Evolutionary conservation across 2,888 invertebrate genomes (phyloP).

Genomic region (Plemyria rubiginata): DNA sequence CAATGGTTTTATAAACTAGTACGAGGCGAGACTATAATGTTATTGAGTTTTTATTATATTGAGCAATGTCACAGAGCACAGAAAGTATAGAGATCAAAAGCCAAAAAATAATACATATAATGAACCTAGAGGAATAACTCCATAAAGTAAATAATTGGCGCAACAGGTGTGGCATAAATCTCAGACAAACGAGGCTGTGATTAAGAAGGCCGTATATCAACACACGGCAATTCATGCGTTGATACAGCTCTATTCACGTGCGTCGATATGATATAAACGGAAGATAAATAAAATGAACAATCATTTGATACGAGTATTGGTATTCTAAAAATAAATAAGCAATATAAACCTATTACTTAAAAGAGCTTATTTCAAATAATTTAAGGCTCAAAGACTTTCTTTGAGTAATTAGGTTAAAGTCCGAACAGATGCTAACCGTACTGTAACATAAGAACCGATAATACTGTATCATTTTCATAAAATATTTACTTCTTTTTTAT

Average conservation of each 20-base stretch:
- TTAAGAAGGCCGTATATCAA: conserved; percentile 78
- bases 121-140: conserved; percentile 61
- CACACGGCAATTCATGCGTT: conserved; percentile 68
- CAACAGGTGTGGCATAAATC: conserved; percentile 81
- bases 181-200: conserved; percentile 72
- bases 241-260: conserved; percentile 56
- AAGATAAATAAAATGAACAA: conserved; percentile 4
- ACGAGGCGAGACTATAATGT: background rate
- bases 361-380: background rate
- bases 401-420: background rate
- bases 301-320: background rate
- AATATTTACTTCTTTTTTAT: background rate
- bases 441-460: no score
- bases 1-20: background rate
- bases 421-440: no score
- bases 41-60: background rate
- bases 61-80: no score
- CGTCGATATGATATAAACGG: conserved; percentile 46
- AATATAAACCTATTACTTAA: background rate
- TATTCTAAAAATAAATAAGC: background rate
- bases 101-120: conserved; percentile 17
- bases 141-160: conserved; percentile 75
- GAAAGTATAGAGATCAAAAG: background rate
- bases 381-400: background rate
- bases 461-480: background rate